These are phyloP conservation scores for Gobionotothen gibberifrons DNA, from an alignment of 2,797 vertebrate genomes.

Conservation along the genomic window DNA sequence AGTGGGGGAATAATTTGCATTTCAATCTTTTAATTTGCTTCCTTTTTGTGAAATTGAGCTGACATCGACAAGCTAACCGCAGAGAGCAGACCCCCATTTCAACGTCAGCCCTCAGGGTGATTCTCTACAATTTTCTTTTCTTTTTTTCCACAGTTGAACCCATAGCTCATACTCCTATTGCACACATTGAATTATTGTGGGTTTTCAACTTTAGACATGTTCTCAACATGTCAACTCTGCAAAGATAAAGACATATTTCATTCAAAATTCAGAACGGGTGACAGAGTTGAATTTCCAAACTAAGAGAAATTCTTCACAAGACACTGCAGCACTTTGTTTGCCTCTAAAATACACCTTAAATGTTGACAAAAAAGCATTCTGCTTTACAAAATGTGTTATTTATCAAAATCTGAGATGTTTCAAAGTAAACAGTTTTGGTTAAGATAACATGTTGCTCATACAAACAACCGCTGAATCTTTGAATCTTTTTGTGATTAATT, in stretches of 20 bases:
- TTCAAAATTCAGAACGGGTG: not conserved
- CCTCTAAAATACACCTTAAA: not conserved
- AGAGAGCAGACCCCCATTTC: constrained; percentile 49
- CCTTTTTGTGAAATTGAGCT: constrained; percentile 61
- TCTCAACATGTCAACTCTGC: constrained; percentile 45
- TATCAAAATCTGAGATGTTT: not conserved
- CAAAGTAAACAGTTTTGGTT: not conserved
- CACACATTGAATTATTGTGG: constrained; percentile 41
- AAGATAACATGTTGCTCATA: not conserved
- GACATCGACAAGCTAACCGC: constrained; percentile 50
- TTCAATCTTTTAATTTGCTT: constrained; percentile 73
- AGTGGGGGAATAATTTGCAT: constrained; percentile 66
- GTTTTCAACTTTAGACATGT: constrained; percentile 39
- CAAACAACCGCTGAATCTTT: not conserved
- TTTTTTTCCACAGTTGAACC: constrained; percentile 33
- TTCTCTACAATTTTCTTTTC: constrained; percentile 52
- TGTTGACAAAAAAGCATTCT: not conserved
- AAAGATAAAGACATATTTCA: constrained; percentile 26
- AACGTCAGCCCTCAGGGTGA: constrained; percentile 39
- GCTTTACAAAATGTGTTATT: constrained; percentile 9
- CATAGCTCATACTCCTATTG: constrained; percentile 46
- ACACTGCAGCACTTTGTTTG: constrained; percentile 2
- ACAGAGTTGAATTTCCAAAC: not conserved
- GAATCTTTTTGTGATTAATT: not conserved
- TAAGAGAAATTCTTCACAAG: not conserved